Base-by-base conservation (phyloP, 2,888 invertebrate species). In the Eupithecia exiguata region DNA sequence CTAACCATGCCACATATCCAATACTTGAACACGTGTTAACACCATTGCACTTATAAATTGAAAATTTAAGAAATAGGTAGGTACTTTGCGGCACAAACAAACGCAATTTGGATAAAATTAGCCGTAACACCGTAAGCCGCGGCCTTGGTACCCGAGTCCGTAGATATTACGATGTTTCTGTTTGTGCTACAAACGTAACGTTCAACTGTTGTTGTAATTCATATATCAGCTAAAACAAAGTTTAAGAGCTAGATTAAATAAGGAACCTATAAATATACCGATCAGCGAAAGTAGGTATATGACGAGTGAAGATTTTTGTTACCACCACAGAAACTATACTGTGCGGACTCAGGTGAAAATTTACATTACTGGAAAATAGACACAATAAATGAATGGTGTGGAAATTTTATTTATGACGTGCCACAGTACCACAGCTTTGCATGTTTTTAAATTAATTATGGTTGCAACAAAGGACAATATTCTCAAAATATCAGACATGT, bases 61-160 rank as follows among this genome's bases (percentile, higher is more conserved):
- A 25, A 58, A 58, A 25, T 25, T 25, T 53, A 25, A 58, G 25
- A 25, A 58, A 25, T 58, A 58, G 25, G 40, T 65, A 35, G 16
- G 5, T 16, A 66, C 14, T 25, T 14, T 14, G 40, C 16, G 62
- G 35, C 18, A 62, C 62, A 30, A 38, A 66, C 40, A 25, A 40
- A 69, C n/a, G 69, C 67, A 70, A 61, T 35, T 67, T 43, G 30
- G 74, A 30, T 74, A 74, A 74, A 70, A 61, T 70, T 74, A 74
- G 68, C 61, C 67, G 53, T 65, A 66, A 68, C 63, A 36, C 16
- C 43, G 38, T 40, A 14, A 62, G 43, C 12, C 36, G 40, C 35
- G 71, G 25, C 68, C 71, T 74, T 71, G 66, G 14, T 58, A 21
- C 49, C 21, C n/a, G 40, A 36, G 21, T 43, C 46, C 35, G 40